A percentile compares a stretch with the other conserved stretches of the same genome.
Conservation (phyloP, 2,888 invertebrate species). For the Epistrophella euchroma region DNA sequence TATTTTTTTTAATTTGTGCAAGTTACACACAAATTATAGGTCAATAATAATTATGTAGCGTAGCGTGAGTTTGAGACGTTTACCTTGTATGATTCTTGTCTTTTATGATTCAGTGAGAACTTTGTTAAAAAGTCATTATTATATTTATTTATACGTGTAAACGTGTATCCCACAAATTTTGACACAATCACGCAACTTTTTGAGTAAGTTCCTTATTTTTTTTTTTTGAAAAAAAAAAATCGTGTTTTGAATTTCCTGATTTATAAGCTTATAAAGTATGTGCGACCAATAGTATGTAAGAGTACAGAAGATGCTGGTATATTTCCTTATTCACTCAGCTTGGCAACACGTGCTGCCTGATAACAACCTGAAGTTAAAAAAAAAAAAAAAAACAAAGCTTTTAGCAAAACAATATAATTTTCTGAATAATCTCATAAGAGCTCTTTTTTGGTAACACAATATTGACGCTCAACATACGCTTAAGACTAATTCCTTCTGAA, state of each 20-base stretch:
- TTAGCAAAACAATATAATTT: not conserved
- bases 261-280: not conserved
- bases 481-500: no score
- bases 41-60: constrained; percentile 21
- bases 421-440: no score
- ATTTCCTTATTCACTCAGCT: not conserved
- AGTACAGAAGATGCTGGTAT: no score
- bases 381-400: no score
- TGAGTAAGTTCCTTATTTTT: not conserved
- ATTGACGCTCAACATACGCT: no score
- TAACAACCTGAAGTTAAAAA: no score
- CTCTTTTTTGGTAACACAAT: no score
- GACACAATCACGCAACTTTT: not conserved
- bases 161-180: not conserved
- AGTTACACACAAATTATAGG: constrained; percentile 36
- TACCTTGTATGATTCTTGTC: constrained; percentile 17
- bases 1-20: constrained; percentile 29
- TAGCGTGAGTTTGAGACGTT: constrained; percentile 24
- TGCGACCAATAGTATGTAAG: no score
- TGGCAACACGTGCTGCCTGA: not conserved
- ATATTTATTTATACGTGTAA: not conserved
- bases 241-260: not conserved
- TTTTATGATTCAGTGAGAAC: constrained; percentile 23
- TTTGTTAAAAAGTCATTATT: not conserved
- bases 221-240: not conserved